phyloP scores from a whole-genome alignment of 2,888 invertebrate species.

The Torymus texanus region DNA sequence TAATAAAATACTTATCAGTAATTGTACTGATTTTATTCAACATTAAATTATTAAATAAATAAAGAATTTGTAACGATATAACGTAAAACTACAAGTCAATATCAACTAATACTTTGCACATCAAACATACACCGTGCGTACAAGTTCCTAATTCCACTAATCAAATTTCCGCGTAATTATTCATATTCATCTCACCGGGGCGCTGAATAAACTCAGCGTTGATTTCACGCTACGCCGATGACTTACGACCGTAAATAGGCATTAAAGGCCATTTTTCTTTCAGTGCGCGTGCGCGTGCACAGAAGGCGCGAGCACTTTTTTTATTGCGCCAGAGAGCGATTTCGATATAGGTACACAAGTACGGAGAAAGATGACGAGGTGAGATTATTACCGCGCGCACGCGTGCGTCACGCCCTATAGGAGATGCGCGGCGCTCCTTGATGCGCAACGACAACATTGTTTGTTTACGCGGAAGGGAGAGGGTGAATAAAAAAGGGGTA shows the following conservation, averaged over 20 bases:
- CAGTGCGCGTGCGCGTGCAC: not conserved
- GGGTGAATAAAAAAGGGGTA: not conserved
- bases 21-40: too few relatives aligned
- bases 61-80: too few relatives aligned
- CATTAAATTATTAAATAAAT: too few relatives aligned
- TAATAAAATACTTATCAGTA: too few relatives aligned
- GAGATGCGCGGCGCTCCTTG: not conserved
- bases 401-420: constrained; percentile 10
- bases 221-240: constrained; percentile 19
- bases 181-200: not conserved
- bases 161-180: constrained; percentile 16
- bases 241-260: not conserved
- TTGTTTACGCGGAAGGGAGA: constrained; percentile 9
- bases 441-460: constrained; percentile 29
- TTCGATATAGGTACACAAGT: too few relatives aligned
- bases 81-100: too few relatives aligned
- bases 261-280: constrained; percentile 12
- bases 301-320: not conserved
- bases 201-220: not conserved
- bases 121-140: not conserved
- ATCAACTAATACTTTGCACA: not conserved
- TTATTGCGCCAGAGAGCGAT: not conserved
- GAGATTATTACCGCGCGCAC: constrained; percentile 1
- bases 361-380: constrained; percentile 8
- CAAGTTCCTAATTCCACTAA: constrained; percentile 13